These are phyloP conservation scores for Harpalus rubripes DNA, from an alignment of 2,888 invertebrate species.

Conservation along the genomic window DNA sequence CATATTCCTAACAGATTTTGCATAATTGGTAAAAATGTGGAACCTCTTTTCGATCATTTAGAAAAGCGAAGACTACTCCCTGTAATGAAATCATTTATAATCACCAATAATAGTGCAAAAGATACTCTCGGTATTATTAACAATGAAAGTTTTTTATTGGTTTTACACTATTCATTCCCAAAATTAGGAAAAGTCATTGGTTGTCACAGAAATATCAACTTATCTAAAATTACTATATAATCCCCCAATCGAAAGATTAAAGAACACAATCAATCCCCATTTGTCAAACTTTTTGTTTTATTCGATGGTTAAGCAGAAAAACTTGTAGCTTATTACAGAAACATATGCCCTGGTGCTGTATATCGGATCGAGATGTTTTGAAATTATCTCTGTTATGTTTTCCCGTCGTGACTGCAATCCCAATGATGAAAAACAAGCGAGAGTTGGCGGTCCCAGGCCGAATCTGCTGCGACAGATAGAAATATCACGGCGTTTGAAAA, in stretches of 20 bases:
- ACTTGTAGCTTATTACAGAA: conserved; percentile 43
- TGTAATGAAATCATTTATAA: too few relatives aligned
- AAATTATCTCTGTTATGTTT: conserved; percentile 52
- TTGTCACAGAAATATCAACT: conserved; percentile 1
- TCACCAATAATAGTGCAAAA: too few relatives aligned
- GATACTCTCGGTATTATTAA: too few relatives aligned
- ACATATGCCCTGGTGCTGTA: conserved; percentile 15
- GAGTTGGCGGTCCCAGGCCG: conserved; percentile 32
- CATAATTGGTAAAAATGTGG: too few relatives aligned
- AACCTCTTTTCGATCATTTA: too few relatives aligned
- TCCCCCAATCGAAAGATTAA: conserved; percentile 24
- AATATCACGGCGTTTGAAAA: conserved; percentile 62
- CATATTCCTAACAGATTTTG: too few relatives aligned
- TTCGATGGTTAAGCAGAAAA: conserved; percentile 18
- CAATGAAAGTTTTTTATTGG: too few relatives aligned
- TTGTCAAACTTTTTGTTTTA: conserved; percentile 32
- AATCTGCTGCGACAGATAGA: conserved; percentile 57
- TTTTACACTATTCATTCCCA: too few relatives aligned
- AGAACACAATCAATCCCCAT: conserved; percentile 36
- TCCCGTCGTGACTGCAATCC: conserved; percentile 39
- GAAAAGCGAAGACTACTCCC: too few relatives aligned
- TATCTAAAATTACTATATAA: conserved; percentile 4
- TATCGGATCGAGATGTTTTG: conserved; percentile 48
- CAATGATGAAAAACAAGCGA: conserved; percentile 57
- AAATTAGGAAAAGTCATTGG: too few relatives aligned